Conservation (phyloP, 92 coral and sea anemone genomes). For the Siderastrea radians region DNA sequence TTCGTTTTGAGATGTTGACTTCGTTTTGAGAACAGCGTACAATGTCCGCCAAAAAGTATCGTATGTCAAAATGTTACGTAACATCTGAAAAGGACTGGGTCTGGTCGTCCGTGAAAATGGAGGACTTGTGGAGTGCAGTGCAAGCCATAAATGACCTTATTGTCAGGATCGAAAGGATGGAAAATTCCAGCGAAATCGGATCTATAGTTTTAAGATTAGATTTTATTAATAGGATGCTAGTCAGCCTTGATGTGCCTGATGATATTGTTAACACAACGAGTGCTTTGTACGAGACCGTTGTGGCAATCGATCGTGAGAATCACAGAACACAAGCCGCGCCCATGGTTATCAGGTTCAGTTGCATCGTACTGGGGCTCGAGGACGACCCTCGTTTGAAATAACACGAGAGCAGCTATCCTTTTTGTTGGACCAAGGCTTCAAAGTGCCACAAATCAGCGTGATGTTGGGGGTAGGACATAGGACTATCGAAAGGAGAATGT, state of each 20-base stretch:
- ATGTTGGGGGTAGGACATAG: conserved; percentile 70
- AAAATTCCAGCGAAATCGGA: conserved; percentile 20
- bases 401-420: conserved; percentile 61
- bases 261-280: conserved; percentile 57
- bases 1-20: too few relatives aligned
- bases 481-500: conserved; percentile 76
- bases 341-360: conserved; percentile 49
- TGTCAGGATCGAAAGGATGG: conserved; percentile 31
- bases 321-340: background rate
- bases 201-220: conserved; percentile 50
- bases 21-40: too few relatives aligned
- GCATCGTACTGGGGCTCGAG: conserved; percentile 50
- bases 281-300: conserved; percentile 33
- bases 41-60: too few relatives aligned
- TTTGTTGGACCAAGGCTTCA: conserved; percentile 72
- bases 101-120: background rate
- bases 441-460: conserved; percentile 47
- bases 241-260: conserved; percentile 57
- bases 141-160: conserved; percentile 34
- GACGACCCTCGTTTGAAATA: conserved; percentile 77
- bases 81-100: background rate
- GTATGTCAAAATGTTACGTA: too few relatives aligned
- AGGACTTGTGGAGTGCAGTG: conserved; percentile 14
- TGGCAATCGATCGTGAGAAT: conserved; percentile 5
- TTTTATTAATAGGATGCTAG: conserved; percentile 64